Evolutionary conservation across 2,797 vertebrate genomes (phyloP).

Genomic region (Eospalax fontanierii): DNA sequence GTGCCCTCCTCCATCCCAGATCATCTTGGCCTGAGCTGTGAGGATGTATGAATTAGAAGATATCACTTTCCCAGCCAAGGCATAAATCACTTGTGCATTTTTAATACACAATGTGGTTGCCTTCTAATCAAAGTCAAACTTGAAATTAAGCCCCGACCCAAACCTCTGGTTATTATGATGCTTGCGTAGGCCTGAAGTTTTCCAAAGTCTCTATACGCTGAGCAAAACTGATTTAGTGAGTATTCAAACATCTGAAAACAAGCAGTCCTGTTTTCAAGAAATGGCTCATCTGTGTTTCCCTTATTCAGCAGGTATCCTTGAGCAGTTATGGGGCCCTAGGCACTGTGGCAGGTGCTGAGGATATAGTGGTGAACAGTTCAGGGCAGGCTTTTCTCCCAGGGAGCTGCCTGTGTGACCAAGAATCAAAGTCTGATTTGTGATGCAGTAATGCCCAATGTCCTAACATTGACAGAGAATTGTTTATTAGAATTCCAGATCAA

Average conservation of each 20-base stretch:
- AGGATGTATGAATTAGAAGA: not conserved
- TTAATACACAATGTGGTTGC: not conserved
- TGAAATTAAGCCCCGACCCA: not conserved
- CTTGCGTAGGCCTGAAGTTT: not conserved
- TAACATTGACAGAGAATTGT: not conserved
- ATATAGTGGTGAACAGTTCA: not conserved
- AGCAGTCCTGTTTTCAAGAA: constrained; percentile 8
- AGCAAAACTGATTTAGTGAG: not conserved
- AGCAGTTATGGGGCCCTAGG: not conserved
- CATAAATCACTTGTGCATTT: not conserved
- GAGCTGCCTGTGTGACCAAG: not conserved
- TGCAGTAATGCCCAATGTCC: not conserved
- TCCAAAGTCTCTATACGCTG: not conserved
- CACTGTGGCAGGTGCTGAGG: not conserved
- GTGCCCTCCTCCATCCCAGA: not conserved
- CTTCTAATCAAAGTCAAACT: constrained; percentile 4
- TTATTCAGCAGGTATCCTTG: constrained; percentile 15
- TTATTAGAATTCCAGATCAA: not conserved
- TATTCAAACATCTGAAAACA: constrained; percentile 6
- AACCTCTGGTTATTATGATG: not conserved
- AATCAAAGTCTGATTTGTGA: not conserved
- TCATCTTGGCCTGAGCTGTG: not conserved
- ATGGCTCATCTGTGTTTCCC: not conserved
- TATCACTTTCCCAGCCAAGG: not conserved
- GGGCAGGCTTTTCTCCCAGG: not conserved